A percentile compares a stretch with the other conserved stretches of the same genome.
Conservation (phyloP, 2,113 vertebrate species). For the Oncorhynchus mykiss region DNA sequence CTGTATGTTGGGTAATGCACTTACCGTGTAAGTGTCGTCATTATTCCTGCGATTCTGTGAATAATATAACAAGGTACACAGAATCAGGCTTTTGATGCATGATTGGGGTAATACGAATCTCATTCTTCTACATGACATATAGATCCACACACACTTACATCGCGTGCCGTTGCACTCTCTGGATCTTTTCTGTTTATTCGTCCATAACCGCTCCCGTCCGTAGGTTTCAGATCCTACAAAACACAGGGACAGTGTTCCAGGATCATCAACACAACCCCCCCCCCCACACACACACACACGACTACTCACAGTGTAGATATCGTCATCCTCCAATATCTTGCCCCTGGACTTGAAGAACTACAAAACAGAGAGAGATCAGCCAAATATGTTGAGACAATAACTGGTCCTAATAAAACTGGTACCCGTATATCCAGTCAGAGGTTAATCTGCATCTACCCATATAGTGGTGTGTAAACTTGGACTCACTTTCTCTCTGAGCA, state of each 20-base stretch:
- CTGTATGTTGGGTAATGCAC: background rate
- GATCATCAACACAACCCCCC: background rate
- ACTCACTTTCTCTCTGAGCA: constrained; percentile 83
- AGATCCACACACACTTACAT: background rate
- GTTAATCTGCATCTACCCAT: background rate
- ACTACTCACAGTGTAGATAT: constrained; percentile 51
- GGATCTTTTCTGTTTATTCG: background rate
- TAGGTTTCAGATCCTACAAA: constrained; percentile 1
- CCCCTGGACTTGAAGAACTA: constrained; percentile 50
- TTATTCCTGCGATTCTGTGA: constrained; percentile 30
- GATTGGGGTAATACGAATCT: background rate
- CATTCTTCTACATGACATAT: background rate
- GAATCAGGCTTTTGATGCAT: background rate
- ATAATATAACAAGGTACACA: background rate
- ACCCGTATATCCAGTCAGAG: background rate
- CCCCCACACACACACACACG: background rate
- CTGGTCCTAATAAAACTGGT: background rate
- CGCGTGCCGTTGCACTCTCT: background rate
- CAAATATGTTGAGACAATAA: background rate
- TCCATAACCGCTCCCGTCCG: background rate
- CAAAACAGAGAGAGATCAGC: background rate
- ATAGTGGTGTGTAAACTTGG: background rate
- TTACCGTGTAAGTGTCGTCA: constrained; percentile 42
- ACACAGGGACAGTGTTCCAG: background rate
- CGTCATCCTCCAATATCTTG: background rate